These are phyloP conservation scores for Miltochrista miniata DNA, from an alignment of 2,888 invertebrate genomes.

Conservation along the genomic window DNA sequence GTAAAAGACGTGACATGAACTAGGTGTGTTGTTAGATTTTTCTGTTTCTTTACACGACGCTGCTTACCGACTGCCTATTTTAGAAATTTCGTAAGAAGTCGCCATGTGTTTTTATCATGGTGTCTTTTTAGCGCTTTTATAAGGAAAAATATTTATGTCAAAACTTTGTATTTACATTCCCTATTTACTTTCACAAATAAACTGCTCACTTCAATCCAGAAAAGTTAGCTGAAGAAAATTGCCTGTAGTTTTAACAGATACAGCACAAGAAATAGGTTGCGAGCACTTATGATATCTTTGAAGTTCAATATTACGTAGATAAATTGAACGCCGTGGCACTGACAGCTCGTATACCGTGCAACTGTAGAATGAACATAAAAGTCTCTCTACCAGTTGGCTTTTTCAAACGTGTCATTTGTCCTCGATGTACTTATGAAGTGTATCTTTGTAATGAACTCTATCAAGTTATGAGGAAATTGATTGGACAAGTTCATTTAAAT, in stretches of 20 bases:
- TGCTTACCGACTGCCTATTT: no score
- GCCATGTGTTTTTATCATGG: no score
- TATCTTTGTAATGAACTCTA: no score
- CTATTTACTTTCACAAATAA: slow-evolving; percentile 8
- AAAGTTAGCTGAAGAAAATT: slow-evolving; percentile 15
- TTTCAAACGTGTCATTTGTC: not conserved
- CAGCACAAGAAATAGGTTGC: not conserved
- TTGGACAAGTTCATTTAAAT: no score
- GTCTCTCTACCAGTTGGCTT: not conserved
- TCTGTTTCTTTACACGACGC: no score
- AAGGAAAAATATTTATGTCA: no score
- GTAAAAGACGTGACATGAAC: no score
- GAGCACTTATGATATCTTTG: slow-evolving; percentile 4
- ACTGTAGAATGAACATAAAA: not conserved
- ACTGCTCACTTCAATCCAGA: slow-evolving; percentile 3
- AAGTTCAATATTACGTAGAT: slow-evolving; percentile 4
- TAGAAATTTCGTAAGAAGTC: no score
- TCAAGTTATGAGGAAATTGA: no score
- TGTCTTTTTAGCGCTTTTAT: no score
- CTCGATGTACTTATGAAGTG: not conserved
- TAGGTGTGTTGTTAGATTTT: no score
- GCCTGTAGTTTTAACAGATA: slow-evolving; percentile 10
- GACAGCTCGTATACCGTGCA: not conserved
- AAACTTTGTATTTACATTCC: not conserved
- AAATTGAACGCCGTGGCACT: slow-evolving; percentile 1